These are phyloP conservation scores for Natator depressus DNA, from an alignment of 2,113 vertebrate species.

Conservation along the genomic window DNA sequence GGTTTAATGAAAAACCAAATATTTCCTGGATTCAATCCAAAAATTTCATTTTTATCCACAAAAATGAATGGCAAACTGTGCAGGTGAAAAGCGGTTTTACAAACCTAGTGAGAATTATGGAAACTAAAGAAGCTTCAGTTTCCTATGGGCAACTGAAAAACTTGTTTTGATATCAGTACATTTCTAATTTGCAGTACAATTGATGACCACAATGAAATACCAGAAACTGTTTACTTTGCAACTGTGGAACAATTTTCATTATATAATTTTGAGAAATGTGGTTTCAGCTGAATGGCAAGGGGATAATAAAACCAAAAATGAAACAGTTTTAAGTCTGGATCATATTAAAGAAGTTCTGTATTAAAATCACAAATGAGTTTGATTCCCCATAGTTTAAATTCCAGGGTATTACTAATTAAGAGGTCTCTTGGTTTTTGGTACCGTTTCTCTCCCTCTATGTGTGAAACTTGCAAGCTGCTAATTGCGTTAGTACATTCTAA, in stretches of 20 bases:
- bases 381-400: no score
- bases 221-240: background rate
- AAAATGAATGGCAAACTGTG: background rate
- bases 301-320: background rate
- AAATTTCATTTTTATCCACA: background rate
- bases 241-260: background rate
- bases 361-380: no score
- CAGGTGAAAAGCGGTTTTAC: background rate
- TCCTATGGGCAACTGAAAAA: background rate
- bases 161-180: background rate
- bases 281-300: background rate
- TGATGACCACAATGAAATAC: rapidly evolving
- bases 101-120: background rate
- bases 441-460: no score
- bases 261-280: background rate
- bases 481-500: no score
- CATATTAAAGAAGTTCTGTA: no score
- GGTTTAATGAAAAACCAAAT: background rate
- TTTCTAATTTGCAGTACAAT: background rate
- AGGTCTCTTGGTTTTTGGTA: no score
- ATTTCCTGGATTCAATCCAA: background rate
- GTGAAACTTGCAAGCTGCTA: no score
- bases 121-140: background rate
- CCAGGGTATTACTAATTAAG: no score
- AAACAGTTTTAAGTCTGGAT: background rate